phyloP scores from a whole-genome alignment of 1,140 invertebrate species.

The Episyrphus balteatus region DNA sequence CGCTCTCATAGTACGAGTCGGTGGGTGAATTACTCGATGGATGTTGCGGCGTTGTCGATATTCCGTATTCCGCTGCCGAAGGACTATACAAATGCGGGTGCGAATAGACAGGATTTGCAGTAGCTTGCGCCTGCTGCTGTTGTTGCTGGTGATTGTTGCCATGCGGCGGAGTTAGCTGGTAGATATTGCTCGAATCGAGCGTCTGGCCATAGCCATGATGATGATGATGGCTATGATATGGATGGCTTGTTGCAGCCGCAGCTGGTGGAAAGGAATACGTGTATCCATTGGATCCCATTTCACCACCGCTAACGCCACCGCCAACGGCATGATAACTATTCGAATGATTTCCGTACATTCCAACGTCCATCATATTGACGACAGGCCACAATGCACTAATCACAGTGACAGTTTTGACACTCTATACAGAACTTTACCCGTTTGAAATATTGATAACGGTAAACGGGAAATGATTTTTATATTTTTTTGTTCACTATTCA shows the following conservation, averaged over 20 bases:
- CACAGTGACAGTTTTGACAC: not conserved
- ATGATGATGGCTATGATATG: conserved; percentile 6
- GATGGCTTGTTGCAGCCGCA: conserved; percentile 16
- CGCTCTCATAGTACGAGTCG: conserved; percentile 31
- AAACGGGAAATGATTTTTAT: no score
- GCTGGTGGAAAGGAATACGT: conserved; percentile 29
- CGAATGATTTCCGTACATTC: conserved; percentile 53
- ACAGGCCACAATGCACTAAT: not conserved
- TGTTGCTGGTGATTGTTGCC: conserved; percentile 12
- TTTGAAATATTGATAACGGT: no score
- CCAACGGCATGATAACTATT: conserved; percentile 34
- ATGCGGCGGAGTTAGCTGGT: conserved; percentile 12
- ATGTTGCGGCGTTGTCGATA: conserved; percentile 30
- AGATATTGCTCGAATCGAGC: conserved; percentile 7
- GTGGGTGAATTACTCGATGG: conserved; percentile 28
- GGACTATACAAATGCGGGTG: conserved; percentile 34
- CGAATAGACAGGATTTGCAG: conserved; percentile 9
- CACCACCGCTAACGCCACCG: conserved; percentile 16
- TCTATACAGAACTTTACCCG: not conserved
- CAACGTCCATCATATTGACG: conserved; percentile 54
- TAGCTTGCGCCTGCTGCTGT: conserved; percentile 11
- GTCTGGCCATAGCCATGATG: not conserved
- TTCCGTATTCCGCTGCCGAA: conserved; percentile 35
- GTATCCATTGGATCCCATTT: conserved; percentile 18
- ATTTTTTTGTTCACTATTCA: no score